Conservation (phyloP, 2,797 vertebrate species). For the Dryobates pubescens region DNA sequence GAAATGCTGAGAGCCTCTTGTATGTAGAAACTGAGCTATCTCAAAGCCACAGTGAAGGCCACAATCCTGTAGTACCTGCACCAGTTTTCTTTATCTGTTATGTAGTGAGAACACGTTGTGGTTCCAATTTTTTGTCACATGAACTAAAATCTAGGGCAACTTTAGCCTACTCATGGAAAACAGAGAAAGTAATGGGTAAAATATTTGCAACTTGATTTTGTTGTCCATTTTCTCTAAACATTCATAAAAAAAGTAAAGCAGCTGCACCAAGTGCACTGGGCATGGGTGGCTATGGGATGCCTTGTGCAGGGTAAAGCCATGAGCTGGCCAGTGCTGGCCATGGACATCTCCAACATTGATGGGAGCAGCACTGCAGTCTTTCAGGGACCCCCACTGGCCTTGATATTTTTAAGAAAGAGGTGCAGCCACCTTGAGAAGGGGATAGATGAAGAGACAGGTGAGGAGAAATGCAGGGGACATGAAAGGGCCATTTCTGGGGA, state of each 20-base stretch:
- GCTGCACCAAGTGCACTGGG: not conserved
- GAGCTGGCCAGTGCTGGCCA: not conserved
- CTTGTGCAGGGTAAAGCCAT: not conserved
- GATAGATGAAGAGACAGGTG: not conserved
- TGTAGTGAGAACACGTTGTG: not conserved
- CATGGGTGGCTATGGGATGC: not conserved
- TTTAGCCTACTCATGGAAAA: not conserved
- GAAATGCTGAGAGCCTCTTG: not conserved
- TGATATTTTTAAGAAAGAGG: not conserved
- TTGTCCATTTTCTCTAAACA: not conserved
- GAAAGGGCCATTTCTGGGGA: not conserved
- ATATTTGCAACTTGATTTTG: not conserved
- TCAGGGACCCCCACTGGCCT: accelerated
- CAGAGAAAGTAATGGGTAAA: not conserved
- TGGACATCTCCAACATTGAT: accelerated
- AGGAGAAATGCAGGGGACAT: not conserved
- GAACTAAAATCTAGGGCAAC: not conserved
- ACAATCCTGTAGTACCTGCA: not conserved
- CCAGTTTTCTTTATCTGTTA: not conserved
- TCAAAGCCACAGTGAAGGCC: not conserved
- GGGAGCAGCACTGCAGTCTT: not conserved
- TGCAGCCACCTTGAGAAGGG: accelerated
- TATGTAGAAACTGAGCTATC: not conserved
- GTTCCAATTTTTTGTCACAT: not conserved
- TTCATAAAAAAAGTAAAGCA: not conserved